These are phyloP conservation scores for Papilio aristodemus DNA, from an alignment of 1,140 invertebrate genomes.

Conservation along the genomic window DNA sequence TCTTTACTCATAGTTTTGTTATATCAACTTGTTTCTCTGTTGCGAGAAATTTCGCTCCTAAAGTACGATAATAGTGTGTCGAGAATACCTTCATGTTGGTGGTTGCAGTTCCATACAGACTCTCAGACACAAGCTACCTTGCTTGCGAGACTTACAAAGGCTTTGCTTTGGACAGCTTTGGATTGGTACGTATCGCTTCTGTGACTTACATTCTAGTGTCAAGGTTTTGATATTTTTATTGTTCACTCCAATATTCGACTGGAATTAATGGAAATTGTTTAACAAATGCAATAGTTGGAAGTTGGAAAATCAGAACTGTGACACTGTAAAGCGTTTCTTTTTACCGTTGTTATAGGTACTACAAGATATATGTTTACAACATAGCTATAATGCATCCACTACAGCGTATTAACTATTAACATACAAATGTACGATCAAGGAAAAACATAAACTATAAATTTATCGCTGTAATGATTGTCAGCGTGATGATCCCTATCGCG, in stretches of 20 bases:
- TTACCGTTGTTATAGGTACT: constrained; percentile 37
- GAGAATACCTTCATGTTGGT: neutral
- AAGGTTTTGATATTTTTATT: constrained; percentile 13
- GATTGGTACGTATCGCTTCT: constrained; percentile 25
- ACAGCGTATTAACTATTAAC: constrained; percentile 50
- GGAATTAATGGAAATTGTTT: neutral
- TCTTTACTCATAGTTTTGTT: neutral
- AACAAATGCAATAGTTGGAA: neutral
- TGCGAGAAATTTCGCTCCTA: neutral
- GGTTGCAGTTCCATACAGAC: neutral
- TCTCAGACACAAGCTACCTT: constrained; percentile 11
- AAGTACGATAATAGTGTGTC: constrained; percentile 28
- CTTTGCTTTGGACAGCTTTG: constrained; percentile 25
- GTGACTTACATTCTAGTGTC: constrained; percentile 27
- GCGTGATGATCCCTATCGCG: neutral
- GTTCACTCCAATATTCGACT: neutral
- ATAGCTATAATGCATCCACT: constrained; percentile 47
- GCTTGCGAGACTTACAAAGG: constrained; percentile 21
- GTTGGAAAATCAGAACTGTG: constrained; percentile 28
- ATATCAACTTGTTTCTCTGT: neutral
- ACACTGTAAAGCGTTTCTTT: constrained; percentile 37
- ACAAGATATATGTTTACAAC: constrained; percentile 37
- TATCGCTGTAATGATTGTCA: neutral
- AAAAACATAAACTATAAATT: neutral
- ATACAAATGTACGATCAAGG: constrained; percentile 38